Evolutionary conservation across 2,797 vertebrate genomes (phyloP), one percentile per base, ranked within the genome.

Genomic region (Siniperca obscura): DNA sequence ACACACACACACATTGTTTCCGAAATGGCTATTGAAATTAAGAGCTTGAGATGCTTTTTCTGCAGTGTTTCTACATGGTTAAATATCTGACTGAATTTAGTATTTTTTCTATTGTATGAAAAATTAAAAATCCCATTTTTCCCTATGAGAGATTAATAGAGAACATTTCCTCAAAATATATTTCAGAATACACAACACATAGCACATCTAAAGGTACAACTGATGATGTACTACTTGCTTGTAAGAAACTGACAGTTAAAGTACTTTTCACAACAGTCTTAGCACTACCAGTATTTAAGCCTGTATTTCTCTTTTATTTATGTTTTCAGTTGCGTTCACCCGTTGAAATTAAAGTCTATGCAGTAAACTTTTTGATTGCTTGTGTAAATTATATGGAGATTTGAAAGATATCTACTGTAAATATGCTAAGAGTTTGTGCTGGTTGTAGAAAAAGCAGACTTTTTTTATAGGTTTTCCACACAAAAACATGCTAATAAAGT

Each of bases 21-120:
- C 93, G 91, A 95, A 94, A 93, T 81, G 87, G 74, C 86, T 88
- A 81, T 89, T 93, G 88, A 90, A 89, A 74, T 81, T 90, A 82
- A 87, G 78, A 93, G 85, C 85, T 82, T 25, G 60, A 79, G 80
- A 84, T 78, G 84, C 79, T 73, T 84, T 86, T 87, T 86, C 78
- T 81, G 60, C 52, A 50, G 55, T 53, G 12, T 91, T 93, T 89
- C 80, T 52, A 62, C 88, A 91, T 92, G 87, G 88, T 92, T 90
- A 92, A 93, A 92, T 78, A 92, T 90, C 79, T 66, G 55, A 66
- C 70, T 27, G n/a, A 73, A 78, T 30, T 46, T 67, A 27, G 22
- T 56, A 12, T 46, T 77, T 74, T 52, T 46, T 42, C 50, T 44
- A 48, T 17, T 66, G 52, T n/a, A n/a, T 74, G 66, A 83, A 76